Conservation (phyloP, 2,888 invertebrate species). For the Pegoplata infirma region DNA sequence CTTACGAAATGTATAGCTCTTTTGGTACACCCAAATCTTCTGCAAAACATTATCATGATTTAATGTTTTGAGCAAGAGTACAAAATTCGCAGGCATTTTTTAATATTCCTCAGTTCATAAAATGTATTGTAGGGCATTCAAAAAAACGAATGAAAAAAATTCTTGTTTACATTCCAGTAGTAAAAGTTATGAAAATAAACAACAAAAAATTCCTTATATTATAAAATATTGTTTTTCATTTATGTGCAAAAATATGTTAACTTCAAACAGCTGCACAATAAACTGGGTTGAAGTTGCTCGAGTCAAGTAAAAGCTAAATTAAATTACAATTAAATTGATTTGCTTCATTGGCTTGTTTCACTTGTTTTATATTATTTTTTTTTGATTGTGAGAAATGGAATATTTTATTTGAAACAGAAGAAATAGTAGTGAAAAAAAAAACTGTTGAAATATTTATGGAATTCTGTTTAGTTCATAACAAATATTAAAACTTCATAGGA, state of each 20-base stretch:
- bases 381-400: background rate
- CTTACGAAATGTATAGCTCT: too few species aligned
- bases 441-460: background rate
- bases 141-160: background rate
- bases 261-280: background rate
- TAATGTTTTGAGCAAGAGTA: too few species aligned
- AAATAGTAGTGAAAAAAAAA: background rate
- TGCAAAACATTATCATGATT: too few species aligned
- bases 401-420: background rate
- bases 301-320: conserved; percentile 23
- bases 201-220: conserved; percentile 2
- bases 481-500: background rate
- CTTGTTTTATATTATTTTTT: background rate
- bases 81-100: too few species aligned
- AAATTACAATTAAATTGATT: conserved; percentile 54
- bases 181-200: background rate
- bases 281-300: background rate
- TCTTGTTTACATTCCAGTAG: background rate
- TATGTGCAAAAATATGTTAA: conserved; percentile 3
- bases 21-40: too few species aligned
- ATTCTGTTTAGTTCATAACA: background rate
- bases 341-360: conserved; percentile 35
- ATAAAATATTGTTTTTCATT: background rate
- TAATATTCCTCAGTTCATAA: too few species aligned
- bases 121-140: background rate